Conservation (phyloP, 2,113 vertebrate species). For the Microtus pennsylvanicus region DNA sequence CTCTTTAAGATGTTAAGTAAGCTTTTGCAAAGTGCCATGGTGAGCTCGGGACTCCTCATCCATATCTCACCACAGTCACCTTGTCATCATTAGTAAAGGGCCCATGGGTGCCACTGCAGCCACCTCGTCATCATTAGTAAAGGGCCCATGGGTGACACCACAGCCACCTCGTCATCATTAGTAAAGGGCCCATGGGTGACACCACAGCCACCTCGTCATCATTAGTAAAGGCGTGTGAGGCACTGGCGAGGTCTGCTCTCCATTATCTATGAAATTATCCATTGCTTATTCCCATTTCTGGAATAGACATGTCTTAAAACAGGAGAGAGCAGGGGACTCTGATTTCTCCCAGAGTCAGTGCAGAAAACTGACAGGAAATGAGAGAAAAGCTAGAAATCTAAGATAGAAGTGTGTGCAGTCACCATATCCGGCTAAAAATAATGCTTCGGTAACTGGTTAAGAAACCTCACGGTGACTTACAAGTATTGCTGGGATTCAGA, state of each 20-base stretch:
- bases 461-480: too few relatives aligned
- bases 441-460: background rate
- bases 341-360: background rate
- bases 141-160: too few relatives aligned
- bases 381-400: background rate
- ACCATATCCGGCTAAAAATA: background rate
- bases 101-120: too few relatives aligned
- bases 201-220: background rate
- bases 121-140: background rate
- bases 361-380: background rate
- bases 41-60: too few relatives aligned
- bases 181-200: too few relatives aligned
- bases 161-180: background rate
- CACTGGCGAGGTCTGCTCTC: rapidly evolving
- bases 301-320: background rate
- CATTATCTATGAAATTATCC: rapidly evolving
- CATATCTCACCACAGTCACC: background rate
- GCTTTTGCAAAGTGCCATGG: too few relatives aligned
- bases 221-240: background rate
- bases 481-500: rapidly evolving
- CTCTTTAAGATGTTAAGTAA: rapidly evolving
- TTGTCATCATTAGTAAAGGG: background rate
- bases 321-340: background rate
- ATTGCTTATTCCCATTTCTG: background rate
- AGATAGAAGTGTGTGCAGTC: background rate